Evolutionary conservation across 2,888 invertebrate species (phyloP), one percentile per base, ranked within the genome.

Genomic region (Margaritifera margaritifera): DNA sequence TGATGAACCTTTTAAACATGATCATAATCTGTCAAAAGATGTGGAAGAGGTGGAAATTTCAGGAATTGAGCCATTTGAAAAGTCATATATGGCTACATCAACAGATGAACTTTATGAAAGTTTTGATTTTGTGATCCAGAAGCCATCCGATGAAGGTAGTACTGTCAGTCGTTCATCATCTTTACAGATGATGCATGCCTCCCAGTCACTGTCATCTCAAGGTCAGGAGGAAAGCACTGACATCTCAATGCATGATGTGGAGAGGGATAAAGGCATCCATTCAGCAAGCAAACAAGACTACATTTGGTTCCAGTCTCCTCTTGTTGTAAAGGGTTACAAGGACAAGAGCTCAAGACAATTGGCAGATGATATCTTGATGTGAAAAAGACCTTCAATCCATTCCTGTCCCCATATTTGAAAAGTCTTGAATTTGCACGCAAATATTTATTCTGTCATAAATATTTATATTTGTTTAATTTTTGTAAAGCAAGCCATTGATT

Each of bases 51-150:
- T 80, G 25, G 84, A 84, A 24, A 78, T 84, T 56, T 84, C 84
- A 11, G 85, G 85, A n/a, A 81, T 84, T 69, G 81, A 85, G 62
- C 80, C 82, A 6, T 71, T 84, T 25, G 80, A 82, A n/a, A 56
- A 69, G 8, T 74, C 78, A 11, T 42, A 11, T 11, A 42, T 42
- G 42, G 42, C 11, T 1, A 42, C 42, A 42, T 42, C 42, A 8
- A 42, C 42, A 42, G 42, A 42, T 11, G 42, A 42, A 42, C 11
- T 42, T 42, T 42, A 11, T 11, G 42, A 42, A 42, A 42, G 42
- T 42, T 42, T 42, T 42, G 11, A 42, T 42, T 11, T 42, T 42
- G 42, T 42, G 42, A 42, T 42, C 42, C 42, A 42, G 42, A 42
- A 42, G 3, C 42, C 42, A 42, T 42, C 42, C 11, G 11, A 11